Conservation (phyloP, 2,113 vertebrate species). For the Hipposideros armiger region DNA sequence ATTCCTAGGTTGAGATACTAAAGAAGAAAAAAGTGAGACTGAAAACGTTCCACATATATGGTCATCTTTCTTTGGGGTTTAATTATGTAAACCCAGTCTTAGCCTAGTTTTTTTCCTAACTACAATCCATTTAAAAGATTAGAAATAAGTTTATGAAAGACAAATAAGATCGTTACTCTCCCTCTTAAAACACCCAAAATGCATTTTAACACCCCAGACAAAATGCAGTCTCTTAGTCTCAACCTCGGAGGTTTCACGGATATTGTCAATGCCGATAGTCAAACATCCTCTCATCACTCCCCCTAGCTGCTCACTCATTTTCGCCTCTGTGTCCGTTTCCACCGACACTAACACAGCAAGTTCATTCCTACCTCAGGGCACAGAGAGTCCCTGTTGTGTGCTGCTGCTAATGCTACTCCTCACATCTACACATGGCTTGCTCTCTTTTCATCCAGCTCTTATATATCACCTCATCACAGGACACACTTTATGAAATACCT, state of each 20-base stretch:
- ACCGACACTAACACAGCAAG: background rate
- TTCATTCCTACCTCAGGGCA: rapidly evolving
- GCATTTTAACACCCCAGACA: background rate
- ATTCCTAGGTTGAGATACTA: background rate
- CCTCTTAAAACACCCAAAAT: background rate
- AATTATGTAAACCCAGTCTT: background rate
- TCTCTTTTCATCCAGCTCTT: no score
- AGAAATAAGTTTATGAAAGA: background rate
- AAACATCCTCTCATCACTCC: rapidly evolving
- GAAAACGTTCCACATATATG: background rate
- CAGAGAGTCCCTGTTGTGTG: background rate
- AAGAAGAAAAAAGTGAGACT: background rate
- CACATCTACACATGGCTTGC: background rate
- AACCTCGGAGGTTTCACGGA: background rate
- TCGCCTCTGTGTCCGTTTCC: background rate
- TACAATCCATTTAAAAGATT: background rate
- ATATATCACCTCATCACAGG: background rate
- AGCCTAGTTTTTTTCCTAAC: background rate
- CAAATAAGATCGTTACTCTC: background rate
- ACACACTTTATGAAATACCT: background rate
- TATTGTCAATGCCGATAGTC: background rate
- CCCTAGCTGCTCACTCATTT: background rate
- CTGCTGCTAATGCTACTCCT: background rate
- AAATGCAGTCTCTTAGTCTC: background rate
- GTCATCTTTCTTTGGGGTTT: background rate